Conservation (phyloP, 1,140 invertebrate species). For the Cotesia typhae region DNA sequence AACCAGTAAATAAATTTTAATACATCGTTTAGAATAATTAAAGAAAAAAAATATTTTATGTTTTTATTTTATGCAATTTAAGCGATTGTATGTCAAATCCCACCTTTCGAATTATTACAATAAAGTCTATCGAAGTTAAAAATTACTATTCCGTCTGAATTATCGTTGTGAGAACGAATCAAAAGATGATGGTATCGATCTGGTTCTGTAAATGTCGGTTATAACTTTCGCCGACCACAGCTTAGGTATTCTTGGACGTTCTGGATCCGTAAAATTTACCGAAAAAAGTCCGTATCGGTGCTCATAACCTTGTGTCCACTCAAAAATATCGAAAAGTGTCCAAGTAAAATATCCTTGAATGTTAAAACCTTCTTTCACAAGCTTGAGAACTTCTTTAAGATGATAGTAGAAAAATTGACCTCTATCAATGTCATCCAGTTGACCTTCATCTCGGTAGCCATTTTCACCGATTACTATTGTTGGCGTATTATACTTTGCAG, state of each 20-base stretch:
- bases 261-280: slow-evolving; percentile 68
- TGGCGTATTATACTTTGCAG: slow-evolving; percentile 58
- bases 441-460: slow-evolving; percentile 66
- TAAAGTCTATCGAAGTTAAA: no score
- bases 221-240: slow-evolving; percentile 70
- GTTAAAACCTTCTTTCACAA: slow-evolving; percentile 61
- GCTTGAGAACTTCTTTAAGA: slow-evolving; percentile 56
- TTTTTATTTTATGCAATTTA: no score
- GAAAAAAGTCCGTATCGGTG: slow-evolving; percentile 56
- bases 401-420: slow-evolving; percentile 57
- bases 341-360: slow-evolving; percentile 75
- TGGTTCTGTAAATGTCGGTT: slow-evolving; percentile 57
- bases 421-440: slow-evolving; percentile 65
- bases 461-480: slow-evolving; percentile 68
- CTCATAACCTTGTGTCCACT: slow-evolving; percentile 74
- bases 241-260: slow-evolving; percentile 73
- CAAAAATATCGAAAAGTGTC: slow-evolving; percentile 82
- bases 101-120: no score
- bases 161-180: no score
- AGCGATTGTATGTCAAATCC: no score
- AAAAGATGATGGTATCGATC: not conserved
- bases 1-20: no score
- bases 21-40: no score
- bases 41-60: no score
- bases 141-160: no score